These are phyloP conservation scores for Capromys pilorides DNA, from an alignment of 2,797 vertebrate genomes.

Conservation along the genomic window DNA sequence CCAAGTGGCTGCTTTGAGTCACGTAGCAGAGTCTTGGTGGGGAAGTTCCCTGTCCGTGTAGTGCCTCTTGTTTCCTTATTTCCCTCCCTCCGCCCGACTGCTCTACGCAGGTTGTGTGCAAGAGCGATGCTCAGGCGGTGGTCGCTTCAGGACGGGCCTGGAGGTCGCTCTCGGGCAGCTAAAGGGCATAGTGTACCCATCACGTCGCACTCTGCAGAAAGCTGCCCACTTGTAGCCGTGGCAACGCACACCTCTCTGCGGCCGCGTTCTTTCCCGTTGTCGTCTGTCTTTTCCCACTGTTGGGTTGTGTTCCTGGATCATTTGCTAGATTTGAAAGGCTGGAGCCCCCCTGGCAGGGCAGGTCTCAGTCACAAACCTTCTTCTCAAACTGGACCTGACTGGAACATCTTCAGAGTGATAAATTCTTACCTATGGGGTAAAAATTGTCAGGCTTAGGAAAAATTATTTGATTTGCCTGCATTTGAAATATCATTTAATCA, in stretches of 20 bases:
- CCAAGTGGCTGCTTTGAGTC: background rate
- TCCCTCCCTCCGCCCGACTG: background rate
- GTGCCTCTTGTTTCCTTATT: background rate
- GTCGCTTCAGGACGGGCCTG: background rate
- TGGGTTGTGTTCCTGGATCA: slow-evolving; percentile 34
- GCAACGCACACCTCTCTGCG: background rate
- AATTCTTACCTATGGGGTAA: slow-evolving; percentile 56
- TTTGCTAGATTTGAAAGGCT: slow-evolving; percentile 36
- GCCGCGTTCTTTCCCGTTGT: slow-evolving; percentile 21
- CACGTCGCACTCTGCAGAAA: background rate
- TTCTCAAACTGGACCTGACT: slow-evolving; percentile 38
- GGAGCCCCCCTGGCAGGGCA: background rate
- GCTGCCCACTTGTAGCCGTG: background rate
- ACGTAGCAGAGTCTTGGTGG: background rate
- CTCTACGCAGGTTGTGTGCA: background rate
- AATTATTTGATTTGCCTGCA: slow-evolving; percentile 46
- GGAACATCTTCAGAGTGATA: slow-evolving; percentile 60
- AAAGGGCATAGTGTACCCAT: background rate
- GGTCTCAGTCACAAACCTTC: slow-evolving; percentile 7
- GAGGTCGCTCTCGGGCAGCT: background rate
- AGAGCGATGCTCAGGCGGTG: background rate
- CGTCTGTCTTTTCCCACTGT: background rate
- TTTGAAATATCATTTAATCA: slow-evolving; percentile 52
- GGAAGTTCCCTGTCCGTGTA: background rate
- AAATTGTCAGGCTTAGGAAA: slow-evolving; percentile 62